Base-by-base conservation (phyloP, 2,113 vertebrate species). In the Limnothrissa miodon region DNA sequence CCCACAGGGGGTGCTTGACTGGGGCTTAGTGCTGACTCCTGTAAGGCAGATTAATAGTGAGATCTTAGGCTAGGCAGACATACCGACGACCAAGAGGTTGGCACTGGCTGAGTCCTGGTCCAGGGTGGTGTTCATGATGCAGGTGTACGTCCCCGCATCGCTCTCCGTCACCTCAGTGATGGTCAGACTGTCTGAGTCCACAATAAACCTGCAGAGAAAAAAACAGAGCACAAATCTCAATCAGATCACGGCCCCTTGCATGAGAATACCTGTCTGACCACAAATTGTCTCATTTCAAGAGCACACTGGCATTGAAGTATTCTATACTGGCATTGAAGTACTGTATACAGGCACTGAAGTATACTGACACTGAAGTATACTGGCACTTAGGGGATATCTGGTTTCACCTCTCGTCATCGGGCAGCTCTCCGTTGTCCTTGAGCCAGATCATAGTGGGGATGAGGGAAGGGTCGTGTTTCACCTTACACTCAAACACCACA, bases 1-100 rank as follows among this genome's bases (percentile, higher is more conserved):
- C 53, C 42, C 23, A 21, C 25, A 74, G 29, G 15, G 33, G 33
- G 33, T n/a, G 5, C 25, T 74, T 74, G 29, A 74, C 66, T 74
- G n/a, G 6, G 8, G 59, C 15, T 5, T 74, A 36, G n/a, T n/a
- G n/a, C n/a, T 15, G 33, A 29, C 66, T 10, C 39, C 79, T 88
- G 92, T 15, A 2, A 45, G 21, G 44, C 33, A 39, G 25, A 78
- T 10, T 42, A 42, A 33, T 23, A 19, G 39, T 23, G 4, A 56
- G 13, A 36, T 39, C 13, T 36, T 15, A 36, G 29, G 33, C 6
- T 25, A 1, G 10, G 19, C 23, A 39, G 81, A 89, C 51, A 44
- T 97, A 99, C 98, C 98, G 10, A 99, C 97, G 84, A 99, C 97
- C 23, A 94, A 96, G 83, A 99, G 97, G 89, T 93, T 89, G 56